These are phyloP conservation scores for Aproaerema taeniolella DNA, from an alignment of 2,888 invertebrate genomes.

Conservation along the genomic window DNA sequence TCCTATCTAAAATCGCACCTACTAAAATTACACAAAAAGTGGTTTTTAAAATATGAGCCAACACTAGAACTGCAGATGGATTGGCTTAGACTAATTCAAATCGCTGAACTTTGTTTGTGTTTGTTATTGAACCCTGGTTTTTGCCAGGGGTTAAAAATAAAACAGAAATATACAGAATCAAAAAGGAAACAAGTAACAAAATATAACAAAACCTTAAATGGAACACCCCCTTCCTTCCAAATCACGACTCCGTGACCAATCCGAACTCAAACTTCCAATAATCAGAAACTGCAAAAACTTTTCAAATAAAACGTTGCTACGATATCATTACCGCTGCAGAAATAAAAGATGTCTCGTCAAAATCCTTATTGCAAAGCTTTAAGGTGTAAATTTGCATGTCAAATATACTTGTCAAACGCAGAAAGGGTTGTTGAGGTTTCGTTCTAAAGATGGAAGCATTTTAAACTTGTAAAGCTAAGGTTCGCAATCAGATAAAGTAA, in stretches of 20 bases:
- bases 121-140: too few relatives aligned
- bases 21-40: too few relatives aligned
- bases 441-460: conserved; percentile 34
- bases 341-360: conserved; percentile 4
- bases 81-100: too few relatives aligned
- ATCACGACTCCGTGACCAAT: conserved; percentile 33
- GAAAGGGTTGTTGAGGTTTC: conserved; percentile 20
- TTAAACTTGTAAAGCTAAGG: conserved; percentile 42
- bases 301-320: conserved; percentile 33
- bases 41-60: too few relatives aligned
- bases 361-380: conserved; percentile 15
- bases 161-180: too few relatives aligned
- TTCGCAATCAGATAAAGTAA: conserved; percentile 49
- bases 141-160: too few relatives aligned
- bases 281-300: conserved; percentile 42
- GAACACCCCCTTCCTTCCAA: conserved; percentile 25
- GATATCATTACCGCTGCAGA: conserved; percentile 8
- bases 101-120: too few relatives aligned
- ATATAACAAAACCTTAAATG: too few relatives aligned
- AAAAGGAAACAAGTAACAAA: too few relatives aligned
- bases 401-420: conserved; percentile 7
- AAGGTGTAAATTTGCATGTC: conserved; percentile 21
- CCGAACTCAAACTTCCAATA: conserved; percentile 36
- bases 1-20: too few relatives aligned
- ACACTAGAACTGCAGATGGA: too few relatives aligned